Base-by-base conservation (phyloP, 2,888 invertebrate species). In the Operophtera brumata region DNA sequence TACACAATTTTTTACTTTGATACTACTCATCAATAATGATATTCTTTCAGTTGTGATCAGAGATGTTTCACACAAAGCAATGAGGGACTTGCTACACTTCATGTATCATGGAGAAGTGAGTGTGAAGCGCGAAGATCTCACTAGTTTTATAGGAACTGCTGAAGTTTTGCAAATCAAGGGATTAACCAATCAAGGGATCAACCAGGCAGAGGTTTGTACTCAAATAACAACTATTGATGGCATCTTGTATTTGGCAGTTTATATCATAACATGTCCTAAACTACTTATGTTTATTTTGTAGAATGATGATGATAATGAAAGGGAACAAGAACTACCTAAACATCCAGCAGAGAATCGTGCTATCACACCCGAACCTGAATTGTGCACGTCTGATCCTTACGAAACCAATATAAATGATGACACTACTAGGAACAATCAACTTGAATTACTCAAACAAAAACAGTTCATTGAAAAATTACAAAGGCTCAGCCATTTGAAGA, bases 61-160 rank as follows among this genome's bases (percentile, higher is more conserved):
- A 75, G 94, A 94, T 90, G 93, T 94, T 47, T 91, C 92, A 52
- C 93, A 93, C 75, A 92, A 93, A 68, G 93, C 94, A 66, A 92
- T 94, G 90, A 93, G 91, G 72, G 94, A 94, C 74, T 92, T 94
- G 73, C 82, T 94, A 54, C 93, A 94, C 70, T 94, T 94, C 71
- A 94, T 94, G 94, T 94, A 94, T 70, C 92, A 94, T 82, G 94
- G 94, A 44, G 94, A 94, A 88, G 94, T 94, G 49, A 94, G 93
- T 77, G 94, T 94, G 47, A 92, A 93, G 68, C 91, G 94, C 66
- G 94, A 94, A 74, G 94, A 94, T 85, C 92, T 94, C 69, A 92
- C 93, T 62, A 92, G 92, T 72, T 94, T 94, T 85, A 87, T 94
- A 71, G 92, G 93, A 67, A 94, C 94, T 50, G 94, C 94, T 32